These are phyloP conservation scores for Ligdia adustata DNA, from an alignment of 2,888 invertebrate species.

Conservation along the genomic window DNA sequence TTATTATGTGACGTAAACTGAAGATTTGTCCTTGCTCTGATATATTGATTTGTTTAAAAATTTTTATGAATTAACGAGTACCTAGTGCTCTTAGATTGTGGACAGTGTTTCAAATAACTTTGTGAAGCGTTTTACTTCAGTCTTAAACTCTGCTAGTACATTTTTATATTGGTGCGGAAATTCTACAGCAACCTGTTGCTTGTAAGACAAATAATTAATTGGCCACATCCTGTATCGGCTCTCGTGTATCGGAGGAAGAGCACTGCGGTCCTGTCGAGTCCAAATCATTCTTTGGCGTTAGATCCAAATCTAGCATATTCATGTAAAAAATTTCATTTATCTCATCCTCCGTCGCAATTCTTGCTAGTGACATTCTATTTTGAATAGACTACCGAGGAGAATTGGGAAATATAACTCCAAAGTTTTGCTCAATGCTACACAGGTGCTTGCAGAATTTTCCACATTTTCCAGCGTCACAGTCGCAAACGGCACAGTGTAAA, in stretches of 20 bases:
- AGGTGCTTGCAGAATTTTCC: constrained; percentile 28
- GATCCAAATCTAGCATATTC: constrained; percentile 21
- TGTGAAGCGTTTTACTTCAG: constrained; percentile 17
- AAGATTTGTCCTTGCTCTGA: no score
- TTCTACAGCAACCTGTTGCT: constrained; percentile 22
- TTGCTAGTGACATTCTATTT: constrained; percentile 24
- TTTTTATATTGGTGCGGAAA: constrained; percentile 22
- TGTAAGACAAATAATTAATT: constrained; percentile 21
- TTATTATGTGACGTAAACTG: no score
- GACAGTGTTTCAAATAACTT: constrained; percentile 20
- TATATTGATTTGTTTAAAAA: no score
- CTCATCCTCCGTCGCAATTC: constrained; percentile 16
- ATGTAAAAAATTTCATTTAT: constrained; percentile 24
- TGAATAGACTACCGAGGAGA: constrained; percentile 23
- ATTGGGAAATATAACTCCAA: constrained; percentile 13
- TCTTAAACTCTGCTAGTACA: constrained; percentile 23
- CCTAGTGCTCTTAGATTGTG: constrained; percentile 23
- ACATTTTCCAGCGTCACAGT: constrained; percentile 30
- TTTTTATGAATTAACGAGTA: no score
- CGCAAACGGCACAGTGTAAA: constrained; percentile 29
- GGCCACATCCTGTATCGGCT: constrained; percentile 21
- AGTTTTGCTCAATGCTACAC: constrained; percentile 29
- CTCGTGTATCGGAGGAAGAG: constrained; percentile 26
- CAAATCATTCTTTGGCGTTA: constrained; percentile 23
- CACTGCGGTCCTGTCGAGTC: constrained; percentile 22